Conservation (phyloP, 2,888 invertebrate genomes). For the Cerastis leucographa region DNA sequence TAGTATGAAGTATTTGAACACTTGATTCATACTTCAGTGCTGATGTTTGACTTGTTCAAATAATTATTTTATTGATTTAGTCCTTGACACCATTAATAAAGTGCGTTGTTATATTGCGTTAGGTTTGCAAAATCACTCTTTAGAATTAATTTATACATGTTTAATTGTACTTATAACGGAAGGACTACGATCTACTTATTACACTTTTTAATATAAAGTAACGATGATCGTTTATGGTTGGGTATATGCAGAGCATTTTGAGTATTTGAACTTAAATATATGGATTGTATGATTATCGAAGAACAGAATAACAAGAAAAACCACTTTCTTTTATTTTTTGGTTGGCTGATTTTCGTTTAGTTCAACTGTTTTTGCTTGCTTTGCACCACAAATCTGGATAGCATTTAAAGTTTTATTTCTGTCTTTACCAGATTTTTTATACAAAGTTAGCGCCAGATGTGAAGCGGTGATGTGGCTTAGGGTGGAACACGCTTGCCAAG, state of each 20-base stretch:
- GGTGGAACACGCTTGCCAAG: not conserved
- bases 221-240: not conserved
- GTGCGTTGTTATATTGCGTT: conserved; percentile 4
- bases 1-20: not conserved
- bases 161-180: not conserved
- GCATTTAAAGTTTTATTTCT: not conserved
- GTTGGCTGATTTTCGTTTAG: not conserved
- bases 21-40: not conserved
- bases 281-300: not conserved
- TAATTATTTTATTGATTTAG: conserved; percentile 19
- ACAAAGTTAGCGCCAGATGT: no score
- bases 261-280: not conserved
- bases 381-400: not conserved
- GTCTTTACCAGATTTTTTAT: not conserved
- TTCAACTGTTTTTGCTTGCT: not conserved
- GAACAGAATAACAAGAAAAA: not conserved
- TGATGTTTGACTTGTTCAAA: not conserved
- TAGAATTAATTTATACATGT: not conserved
- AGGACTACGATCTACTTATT: not conserved
- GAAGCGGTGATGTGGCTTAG: not conserved
- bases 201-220: not conserved
- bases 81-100: conserved; percentile 46
- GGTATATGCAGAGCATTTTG: not conserved
- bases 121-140: conserved; percentile 25
- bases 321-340: not conserved